Base-by-base conservation (phyloP, 2,888 invertebrate genomes). In the Eupithecia inturbata region DNA sequence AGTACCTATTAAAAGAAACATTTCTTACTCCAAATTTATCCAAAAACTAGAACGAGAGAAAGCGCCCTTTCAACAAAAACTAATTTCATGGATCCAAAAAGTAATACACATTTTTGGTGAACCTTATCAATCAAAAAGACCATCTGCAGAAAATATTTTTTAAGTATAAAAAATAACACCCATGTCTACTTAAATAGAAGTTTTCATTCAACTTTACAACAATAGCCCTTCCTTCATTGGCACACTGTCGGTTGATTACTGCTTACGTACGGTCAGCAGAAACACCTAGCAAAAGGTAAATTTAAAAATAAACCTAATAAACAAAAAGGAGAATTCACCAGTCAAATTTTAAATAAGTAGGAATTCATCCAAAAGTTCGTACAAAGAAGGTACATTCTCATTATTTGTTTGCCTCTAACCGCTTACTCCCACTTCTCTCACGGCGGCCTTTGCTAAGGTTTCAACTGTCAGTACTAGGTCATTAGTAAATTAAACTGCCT, bases 151-250 rank as follows among this genome's bases (percentile, higher is more conserved):
- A 94, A 93, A 92, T 92, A 90, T 89, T 91, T 91, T 85, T 89
- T 91, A 91, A 91, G 86, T 85, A 86, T 86, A 90, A 81, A 86
- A 92, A 91, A 93, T 92, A 89, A 82, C 84, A 87, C 88, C 89
- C 89, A 87, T 87, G 88, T 86, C 89, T 90, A 91, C 92, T 92
- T 91, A 93, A 93, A 94, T 93, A 91, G 92, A 89, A 92, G 88
- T 94, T 94, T 94, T 94, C 94, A 94, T 94, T 94, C 92, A 94
- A 89, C 89, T 88, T 88, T 87, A 88, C 86, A 93, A 94, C 94
- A 94, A 94, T 92, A 88, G 94, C 83, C 90, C 91, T 92, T 93
- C 92, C 92, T 94, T 93, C 93, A 94, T 94, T 94, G 93, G 93
- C 92, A 91, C 91, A 91, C 91, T 92, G 92, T 88, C 91, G 89